Percentiles rank a stretch among this genome's conserved stretches.
Evolutionary conservation across 2,888 invertebrate species (phyloP).

Genomic region (Chironomus riparius): DNA sequence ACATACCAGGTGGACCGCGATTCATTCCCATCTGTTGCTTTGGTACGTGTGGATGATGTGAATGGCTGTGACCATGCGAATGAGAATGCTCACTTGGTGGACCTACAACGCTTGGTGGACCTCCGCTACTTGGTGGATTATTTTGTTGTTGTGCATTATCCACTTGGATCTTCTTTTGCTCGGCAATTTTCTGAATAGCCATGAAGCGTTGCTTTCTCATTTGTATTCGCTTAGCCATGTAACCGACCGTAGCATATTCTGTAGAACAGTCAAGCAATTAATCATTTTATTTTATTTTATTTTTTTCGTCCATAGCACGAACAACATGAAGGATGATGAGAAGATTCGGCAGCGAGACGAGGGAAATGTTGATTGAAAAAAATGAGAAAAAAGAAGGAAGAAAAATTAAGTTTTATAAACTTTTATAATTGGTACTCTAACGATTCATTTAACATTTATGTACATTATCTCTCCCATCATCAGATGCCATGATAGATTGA

Average conservation of each 20-base stretch:
- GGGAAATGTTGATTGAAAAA: no score
- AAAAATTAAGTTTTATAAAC: neutral
- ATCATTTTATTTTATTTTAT: constrained; percentile 14
- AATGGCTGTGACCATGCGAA: constrained; percentile 44
- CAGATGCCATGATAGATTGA: neutral
- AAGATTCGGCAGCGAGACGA: no score
- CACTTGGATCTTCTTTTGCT: constrained; percentile 80
- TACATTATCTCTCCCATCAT: neutral
- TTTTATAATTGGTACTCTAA: neutral
- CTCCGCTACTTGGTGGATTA: constrained; percentile 52
- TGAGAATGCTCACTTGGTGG: constrained; percentile 44
- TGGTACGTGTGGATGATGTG: constrained; percentile 45
- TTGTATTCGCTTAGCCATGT: constrained; percentile 94
- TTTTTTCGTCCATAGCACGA: neutral
- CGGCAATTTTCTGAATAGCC: constrained; percentile 84
- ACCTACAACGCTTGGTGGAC: constrained; percentile 42
- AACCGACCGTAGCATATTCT: constrained; percentile 98
- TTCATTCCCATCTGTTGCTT: constrained; percentile 37
- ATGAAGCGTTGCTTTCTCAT: constrained; percentile 90
- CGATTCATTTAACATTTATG: neutral
- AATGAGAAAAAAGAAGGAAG: neutral
- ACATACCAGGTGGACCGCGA: constrained; percentile 45
- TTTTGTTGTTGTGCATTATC: constrained; percentile 68
- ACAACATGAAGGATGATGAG: neutral
- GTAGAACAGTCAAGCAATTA: constrained; percentile 37